Percentiles rank a stretch among this genome's conserved stretches.
These are phyloP conservation scores for Sminthurinus aureus DNA, from an alignment of 2,888 invertebrate genomes.

Conservation along the genomic window DNA sequence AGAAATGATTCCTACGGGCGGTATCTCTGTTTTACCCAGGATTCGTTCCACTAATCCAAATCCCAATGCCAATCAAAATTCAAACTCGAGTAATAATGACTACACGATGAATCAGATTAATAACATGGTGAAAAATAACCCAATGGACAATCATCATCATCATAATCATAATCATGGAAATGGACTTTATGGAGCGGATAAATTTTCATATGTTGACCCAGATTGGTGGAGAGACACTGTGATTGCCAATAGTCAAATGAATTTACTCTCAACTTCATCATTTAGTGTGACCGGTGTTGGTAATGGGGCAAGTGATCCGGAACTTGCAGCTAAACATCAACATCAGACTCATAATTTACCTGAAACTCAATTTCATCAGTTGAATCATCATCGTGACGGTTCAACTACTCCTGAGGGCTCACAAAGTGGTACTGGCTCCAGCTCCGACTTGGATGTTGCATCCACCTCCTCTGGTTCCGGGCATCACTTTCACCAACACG, in stretches of 20 bases:
- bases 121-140: background rate
- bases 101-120: background rate
- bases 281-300: constrained; percentile 33
- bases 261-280: constrained; percentile 47
- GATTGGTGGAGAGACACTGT: constrained; percentile 59
- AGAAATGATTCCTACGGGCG: background rate
- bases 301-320: background rate
- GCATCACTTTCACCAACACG: background rate
- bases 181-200: constrained; percentile 40
- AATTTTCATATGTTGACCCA: constrained; percentile 56
- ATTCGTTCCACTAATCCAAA: background rate
- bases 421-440: background rate
- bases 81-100: background rate
- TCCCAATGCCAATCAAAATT: background rate
- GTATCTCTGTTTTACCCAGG: background rate
- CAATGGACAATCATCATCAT: constrained; percentile 3
- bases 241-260: constrained; percentile 56
- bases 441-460: background rate
- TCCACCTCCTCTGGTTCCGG: background rate
- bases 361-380: background rate
- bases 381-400: constrained; percentile 6
- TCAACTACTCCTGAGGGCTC: constrained; percentile 16
- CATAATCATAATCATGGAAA: background rate
- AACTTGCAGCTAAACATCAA: background rate
- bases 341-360: background rate